A percentile compares a stretch with the other conserved stretches of the same genome.
phyloP scores from a whole-genome alignment of 2,888 invertebrate species.

The Leptura quadrifasciata region DNA sequence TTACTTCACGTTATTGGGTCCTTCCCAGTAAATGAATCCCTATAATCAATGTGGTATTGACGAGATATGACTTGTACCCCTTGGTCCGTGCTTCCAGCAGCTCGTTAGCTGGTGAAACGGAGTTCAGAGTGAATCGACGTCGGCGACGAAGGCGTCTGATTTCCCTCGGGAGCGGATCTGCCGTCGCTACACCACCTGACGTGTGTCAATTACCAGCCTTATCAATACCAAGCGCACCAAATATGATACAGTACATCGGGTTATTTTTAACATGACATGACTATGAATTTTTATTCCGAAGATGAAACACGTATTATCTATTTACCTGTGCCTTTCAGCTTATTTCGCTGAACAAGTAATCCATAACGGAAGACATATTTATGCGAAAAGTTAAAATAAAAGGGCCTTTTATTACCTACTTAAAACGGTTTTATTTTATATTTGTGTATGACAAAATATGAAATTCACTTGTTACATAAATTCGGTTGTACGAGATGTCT shows the following conservation, averaged over 20 bases:
- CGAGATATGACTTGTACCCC: conserved; percentile 21
- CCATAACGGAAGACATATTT: not conserved
- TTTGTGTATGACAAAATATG: no score
- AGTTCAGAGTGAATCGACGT: conserved; percentile 22
- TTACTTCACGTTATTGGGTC: not conserved
- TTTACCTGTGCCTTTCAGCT: not conserved
- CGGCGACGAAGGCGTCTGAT: conserved; percentile 36
- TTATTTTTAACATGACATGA: conserved; percentile 25
- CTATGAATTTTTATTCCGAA: conserved; percentile 14
- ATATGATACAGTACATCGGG: conserved; percentile 37
- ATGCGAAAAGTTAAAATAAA: not conserved
- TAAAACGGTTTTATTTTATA: not conserved
- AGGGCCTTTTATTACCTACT: not conserved
- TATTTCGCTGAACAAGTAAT: conserved; percentile 1
- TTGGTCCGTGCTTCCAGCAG: conserved; percentile 22
- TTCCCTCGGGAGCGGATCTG: conserved; percentile 35
- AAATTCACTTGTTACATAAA: no score
- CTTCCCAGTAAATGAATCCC: not conserved
- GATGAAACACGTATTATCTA: conserved; percentile 20
- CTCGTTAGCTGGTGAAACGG: conserved; percentile 34
- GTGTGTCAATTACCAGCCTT: conserved; percentile 50
- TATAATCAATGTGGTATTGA: conserved; percentile 27
- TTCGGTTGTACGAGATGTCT: no score
- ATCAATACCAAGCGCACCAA: conserved; percentile 44
- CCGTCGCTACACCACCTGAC: conserved; percentile 43